Evolutionary conservation across 2,888 invertebrate species (phyloP).

Genomic region (Apoda limacodes): DNA sequence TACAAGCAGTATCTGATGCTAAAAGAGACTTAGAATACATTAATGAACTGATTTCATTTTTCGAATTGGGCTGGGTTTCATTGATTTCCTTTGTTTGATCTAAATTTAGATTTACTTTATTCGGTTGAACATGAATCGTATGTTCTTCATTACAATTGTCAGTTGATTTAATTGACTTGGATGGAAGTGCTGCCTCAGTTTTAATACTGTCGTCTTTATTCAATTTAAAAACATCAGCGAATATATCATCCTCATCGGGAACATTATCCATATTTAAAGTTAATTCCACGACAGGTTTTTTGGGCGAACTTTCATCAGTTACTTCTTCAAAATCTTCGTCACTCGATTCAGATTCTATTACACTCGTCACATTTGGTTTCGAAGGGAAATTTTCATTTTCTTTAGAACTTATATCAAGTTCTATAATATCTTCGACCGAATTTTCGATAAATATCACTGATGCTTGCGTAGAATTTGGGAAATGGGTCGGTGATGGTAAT

Average conservation of each 20-base stretch:
- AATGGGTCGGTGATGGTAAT: too few species aligned
- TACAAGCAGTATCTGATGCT: not conserved
- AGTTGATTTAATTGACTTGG: constrained; percentile 7
- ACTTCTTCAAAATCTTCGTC: constrained; percentile 68
- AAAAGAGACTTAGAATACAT: not conserved
- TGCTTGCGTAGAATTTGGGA: constrained; percentile 30
- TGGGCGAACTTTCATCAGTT: constrained; percentile 37
- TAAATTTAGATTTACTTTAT: not conserved
- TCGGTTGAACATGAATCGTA: not conserved
- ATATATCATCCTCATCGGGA: constrained; percentile 71
- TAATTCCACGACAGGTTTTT: constrained; percentile 56
- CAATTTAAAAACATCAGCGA: constrained; percentile 83
- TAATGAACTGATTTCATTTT: not conserved
- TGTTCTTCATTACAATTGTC: constrained; percentile 6
- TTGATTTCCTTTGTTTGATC: not conserved
- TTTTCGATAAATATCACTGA: constrained; percentile 41
- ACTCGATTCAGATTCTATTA: constrained; percentile 30
- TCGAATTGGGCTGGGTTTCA: not conserved
- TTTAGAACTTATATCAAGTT: constrained; percentile 37
- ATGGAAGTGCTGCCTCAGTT: too few species aligned
- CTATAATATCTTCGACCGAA: constrained; percentile 30
- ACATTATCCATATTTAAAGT: constrained; percentile 42
- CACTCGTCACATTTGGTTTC: constrained; percentile 4
- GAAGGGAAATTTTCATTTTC: constrained; percentile 19
- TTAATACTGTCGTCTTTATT: constrained; percentile 15